These are phyloP conservation scores for Thalassoma bifasciatum DNA, from an alignment of 2,113 vertebrate species.

Conservation along the genomic window DNA sequence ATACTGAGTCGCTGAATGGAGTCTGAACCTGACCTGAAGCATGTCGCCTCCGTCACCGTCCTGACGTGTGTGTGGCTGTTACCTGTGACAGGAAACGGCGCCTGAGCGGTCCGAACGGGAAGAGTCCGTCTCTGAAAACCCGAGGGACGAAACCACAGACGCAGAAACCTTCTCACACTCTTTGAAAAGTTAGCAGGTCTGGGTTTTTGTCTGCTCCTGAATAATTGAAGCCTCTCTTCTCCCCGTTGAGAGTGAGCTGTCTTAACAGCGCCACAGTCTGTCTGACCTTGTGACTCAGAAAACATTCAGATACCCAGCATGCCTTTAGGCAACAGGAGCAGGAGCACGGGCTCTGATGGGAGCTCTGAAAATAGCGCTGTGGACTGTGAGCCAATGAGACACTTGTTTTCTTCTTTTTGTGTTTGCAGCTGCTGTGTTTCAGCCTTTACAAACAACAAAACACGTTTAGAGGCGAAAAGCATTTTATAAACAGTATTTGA, in stretches of 20 bases:
- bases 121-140: not conserved
- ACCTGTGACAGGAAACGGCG: slow-evolving; percentile 21
- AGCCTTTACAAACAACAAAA: no score
- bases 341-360: slow-evolving; percentile 7
- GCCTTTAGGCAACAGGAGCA: slow-evolving; percentile 44
- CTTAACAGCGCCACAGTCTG: slow-evolving; percentile 31
- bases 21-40: no score
- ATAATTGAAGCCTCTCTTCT: slow-evolving; percentile 52
- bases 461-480: no score
- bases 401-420: no score
- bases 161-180: slow-evolving; percentile 38
- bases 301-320: slow-evolving; percentile 38
- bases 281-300: slow-evolving; percentile 61
- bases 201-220: slow-evolving; percentile 58
- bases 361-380: slow-evolving; percentile 26
- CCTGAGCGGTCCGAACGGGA: slow-evolving; percentile 29
- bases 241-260: slow-evolving; percentile 34
- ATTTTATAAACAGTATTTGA: no score
- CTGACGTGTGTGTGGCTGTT: not conserved
- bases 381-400: slow-evolving; percentile 11
- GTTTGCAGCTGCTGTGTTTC: not conserved
- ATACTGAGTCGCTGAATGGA: not conserved
- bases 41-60: no score
- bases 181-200: slow-evolving; percentile 60
- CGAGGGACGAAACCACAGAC: slow-evolving; percentile 33